Evolutionary conservation across 1,140 invertebrate genomes (phyloP).

Genomic region (Drosophila nigromelanica): DNA sequence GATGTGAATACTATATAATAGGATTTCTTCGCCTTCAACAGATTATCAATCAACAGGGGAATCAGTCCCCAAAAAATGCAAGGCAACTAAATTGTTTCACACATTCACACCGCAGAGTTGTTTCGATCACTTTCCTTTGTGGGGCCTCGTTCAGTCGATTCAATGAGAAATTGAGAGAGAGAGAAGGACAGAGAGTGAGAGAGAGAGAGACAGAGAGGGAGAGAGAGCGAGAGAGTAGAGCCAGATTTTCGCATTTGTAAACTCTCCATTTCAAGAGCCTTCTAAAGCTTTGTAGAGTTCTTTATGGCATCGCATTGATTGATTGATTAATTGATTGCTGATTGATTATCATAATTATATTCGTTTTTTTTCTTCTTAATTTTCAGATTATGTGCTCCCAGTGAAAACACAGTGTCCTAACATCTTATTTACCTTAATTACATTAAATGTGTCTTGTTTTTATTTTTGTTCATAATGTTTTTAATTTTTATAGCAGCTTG

Average conservation of each 20-base stretch:
- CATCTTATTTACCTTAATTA: conserved; percentile 64
- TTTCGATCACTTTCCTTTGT: conserved; percentile 70
- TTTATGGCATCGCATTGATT: neutral
- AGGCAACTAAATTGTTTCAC: conserved; percentile 1
- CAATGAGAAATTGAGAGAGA: conserved; percentile 3
- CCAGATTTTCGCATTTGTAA: conserved; percentile 9
- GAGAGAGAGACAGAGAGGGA: neutral
- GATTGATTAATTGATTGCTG: neutral
- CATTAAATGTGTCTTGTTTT: conserved; percentile 15
- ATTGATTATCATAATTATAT: conserved; percentile 11
- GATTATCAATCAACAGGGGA: neutral
- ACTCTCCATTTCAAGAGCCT: conserved; percentile 8
- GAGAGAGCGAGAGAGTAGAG: neutral
- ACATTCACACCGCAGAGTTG: conserved; percentile 73
- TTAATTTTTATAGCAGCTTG: no score
- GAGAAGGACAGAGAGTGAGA: neutral
- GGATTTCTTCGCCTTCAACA: conserved; percentile 12
- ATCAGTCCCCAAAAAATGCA: neutral
- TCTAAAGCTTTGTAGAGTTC: conserved; percentile 1
- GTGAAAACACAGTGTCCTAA: no score
- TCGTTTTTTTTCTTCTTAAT: neutral
- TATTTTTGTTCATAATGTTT: neutral
- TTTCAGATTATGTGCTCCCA: conserved; percentile 13
- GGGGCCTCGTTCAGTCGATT: conserved; percentile 12
- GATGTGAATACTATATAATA: neutral